Evolutionary conservation across 2,888 invertebrate species (phyloP).

Genomic region (Lycocerus yunnanus): DNA sequence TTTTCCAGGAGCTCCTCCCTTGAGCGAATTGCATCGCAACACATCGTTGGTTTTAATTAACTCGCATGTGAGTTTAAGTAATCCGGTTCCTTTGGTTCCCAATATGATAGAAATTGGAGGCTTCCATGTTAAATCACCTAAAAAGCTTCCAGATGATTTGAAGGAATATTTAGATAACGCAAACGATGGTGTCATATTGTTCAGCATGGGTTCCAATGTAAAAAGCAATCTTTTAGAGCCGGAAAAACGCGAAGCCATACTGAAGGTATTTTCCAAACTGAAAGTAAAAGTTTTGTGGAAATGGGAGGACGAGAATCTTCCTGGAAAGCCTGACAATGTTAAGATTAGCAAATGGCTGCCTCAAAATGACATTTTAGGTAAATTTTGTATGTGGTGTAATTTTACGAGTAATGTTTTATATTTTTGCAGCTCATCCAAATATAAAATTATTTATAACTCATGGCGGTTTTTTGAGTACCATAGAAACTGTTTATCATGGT

Average conservation of each 20-base stretch:
- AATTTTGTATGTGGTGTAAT: not conserved
- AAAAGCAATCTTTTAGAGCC: constrained; percentile 41
- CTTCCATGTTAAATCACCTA: constrained; percentile 30
- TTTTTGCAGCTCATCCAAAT: not conserved
- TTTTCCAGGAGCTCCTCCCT: constrained; percentile 28
- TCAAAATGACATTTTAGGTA: constrained; percentile 29
- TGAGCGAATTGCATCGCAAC: constrained; percentile 31
- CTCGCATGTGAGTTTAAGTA: constrained; percentile 29
- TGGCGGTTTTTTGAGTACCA: constrained; percentile 11
- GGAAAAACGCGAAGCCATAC: constrained; percentile 37
- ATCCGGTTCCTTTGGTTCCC: constrained; percentile 29
- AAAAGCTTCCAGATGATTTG: constrained; percentile 37
- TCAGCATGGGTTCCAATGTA: constrained; percentile 50
- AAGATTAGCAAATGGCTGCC: constrained; percentile 24
- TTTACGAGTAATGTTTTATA: not conserved
- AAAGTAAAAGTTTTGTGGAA: constrained; percentile 51
- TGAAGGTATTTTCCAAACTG: constrained; percentile 45
- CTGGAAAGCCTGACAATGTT: constrained; percentile 14
- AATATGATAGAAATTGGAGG: constrained; percentile 38
- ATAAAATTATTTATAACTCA: not conserved
- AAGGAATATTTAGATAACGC: constrained; percentile 45
- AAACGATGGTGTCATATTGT: constrained; percentile 47
- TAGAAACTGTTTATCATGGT: constrained; percentile 13
- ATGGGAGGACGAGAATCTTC: constrained; percentile 40
- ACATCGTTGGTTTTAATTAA: constrained; percentile 33